Conservation (phyloP, 2,888 invertebrate genomes). For the Cheilosia scutellata region DNA sequence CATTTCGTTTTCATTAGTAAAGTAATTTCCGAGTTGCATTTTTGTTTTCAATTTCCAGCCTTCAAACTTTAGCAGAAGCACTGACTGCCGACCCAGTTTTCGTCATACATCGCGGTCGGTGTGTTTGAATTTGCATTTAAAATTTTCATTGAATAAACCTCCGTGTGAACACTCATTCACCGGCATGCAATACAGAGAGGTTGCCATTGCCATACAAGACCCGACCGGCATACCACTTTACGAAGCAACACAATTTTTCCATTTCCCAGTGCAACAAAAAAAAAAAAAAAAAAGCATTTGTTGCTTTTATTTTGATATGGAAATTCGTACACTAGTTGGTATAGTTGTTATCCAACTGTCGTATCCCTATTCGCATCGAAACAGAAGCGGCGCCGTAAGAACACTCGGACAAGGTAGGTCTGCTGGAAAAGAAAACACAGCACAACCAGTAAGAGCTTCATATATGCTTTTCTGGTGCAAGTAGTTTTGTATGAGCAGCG, state of each 20-base stretch:
- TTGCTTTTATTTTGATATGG: slow-evolving; percentile 49
- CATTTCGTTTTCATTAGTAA: slow-evolving; percentile 20
- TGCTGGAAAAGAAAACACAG: too few species aligned
- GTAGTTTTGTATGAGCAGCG: neutral
- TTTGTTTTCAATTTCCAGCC: neutral
- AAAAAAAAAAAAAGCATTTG: neutral
- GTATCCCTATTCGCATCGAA: slow-evolving; percentile 18
- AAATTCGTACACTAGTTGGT: slow-evolving; percentile 21
- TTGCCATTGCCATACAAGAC: slow-evolving; percentile 11
- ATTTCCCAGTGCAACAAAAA: slow-evolving; percentile 19
- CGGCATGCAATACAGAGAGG: slow-evolving; percentile 6
- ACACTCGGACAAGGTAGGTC: too few species aligned
- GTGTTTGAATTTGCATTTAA: neutral
- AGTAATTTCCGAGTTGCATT: slow-evolving; percentile 13
- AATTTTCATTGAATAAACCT: slow-evolving; percentile 17
- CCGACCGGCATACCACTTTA: slow-evolving; percentile 30
- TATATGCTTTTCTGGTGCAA: too few species aligned
- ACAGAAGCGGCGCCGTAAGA: neutral
- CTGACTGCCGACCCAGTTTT: slow-evolving; percentile 31
- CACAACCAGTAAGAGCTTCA: too few species aligned
- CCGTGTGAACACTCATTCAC: slow-evolving; percentile 20
- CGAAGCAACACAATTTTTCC: slow-evolving; percentile 37
- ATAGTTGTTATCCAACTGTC: slow-evolving; percentile 32
- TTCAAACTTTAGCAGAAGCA: slow-evolving; percentile 1
- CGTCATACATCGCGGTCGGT: neutral